Conservation (phyloP, 1,140 invertebrate genomes). For the Homalodisca vitripennis region DNA sequence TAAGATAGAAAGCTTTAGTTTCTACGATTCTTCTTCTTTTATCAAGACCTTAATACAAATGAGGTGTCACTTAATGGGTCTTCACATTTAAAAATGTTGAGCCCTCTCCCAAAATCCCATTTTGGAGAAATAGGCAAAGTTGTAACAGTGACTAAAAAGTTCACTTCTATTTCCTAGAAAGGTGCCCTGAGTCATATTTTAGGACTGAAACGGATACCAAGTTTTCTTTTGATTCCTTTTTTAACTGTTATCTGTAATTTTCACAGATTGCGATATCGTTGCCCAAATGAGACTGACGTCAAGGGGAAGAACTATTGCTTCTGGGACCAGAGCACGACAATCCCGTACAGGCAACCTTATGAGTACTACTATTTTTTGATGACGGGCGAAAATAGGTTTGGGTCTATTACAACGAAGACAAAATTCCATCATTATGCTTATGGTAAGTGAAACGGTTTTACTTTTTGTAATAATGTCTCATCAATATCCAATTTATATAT, state of each 20-base stretch:
- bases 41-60: too few species aligned
- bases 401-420: constrained; percentile 50
- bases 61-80: too few species aligned
- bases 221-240: too few species aligned
- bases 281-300: constrained; percentile 35
- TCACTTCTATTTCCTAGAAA: too few species aligned
- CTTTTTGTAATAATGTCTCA: constrained; percentile 1
- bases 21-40: not conserved
- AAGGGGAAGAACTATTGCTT: constrained; percentile 48
- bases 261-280: constrained; percentile 32
- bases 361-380: constrained; percentile 57
- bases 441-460: constrained; percentile 51
- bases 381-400: constrained; percentile 56
- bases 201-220: too few species aligned
- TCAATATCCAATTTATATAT: constrained; percentile 1
- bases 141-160: too few species aligned
- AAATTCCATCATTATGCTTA: constrained; percentile 61
- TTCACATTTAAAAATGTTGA: too few species aligned
- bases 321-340: constrained; percentile 57
- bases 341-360: constrained; percentile 60
- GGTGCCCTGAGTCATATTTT: too few species aligned
- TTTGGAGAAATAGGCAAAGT: too few species aligned
- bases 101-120: too few species aligned
- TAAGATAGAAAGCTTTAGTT: too few species aligned
- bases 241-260: too few species aligned